Percentiles rank a stretch among this genome's conserved stretches.
Conservation (phyloP, 2,113 vertebrate genomes). For the Phalacrocorax brasilianus region DNA sequence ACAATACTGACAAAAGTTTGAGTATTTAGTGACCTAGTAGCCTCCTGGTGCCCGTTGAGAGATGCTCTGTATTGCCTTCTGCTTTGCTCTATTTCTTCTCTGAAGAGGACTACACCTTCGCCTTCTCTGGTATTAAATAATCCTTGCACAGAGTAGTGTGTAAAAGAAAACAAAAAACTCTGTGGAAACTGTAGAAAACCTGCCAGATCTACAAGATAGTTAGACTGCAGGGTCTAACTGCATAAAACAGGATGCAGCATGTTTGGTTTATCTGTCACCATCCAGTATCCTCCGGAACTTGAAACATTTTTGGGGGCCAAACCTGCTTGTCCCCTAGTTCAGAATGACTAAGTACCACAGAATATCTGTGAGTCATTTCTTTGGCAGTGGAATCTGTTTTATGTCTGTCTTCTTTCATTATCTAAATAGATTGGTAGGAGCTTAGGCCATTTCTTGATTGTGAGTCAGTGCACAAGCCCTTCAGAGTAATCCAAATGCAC, state of each 20-base stretch:
- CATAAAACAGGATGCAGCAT: background rate
- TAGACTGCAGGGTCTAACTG: background rate
- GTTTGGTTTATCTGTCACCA: background rate
- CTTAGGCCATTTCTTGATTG: background rate
- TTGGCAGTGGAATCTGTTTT: background rate
- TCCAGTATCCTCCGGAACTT: background rate
- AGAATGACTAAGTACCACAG: background rate
- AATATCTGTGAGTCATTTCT: conserved; percentile 16
- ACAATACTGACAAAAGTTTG: background rate
- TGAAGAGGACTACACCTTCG: background rate
- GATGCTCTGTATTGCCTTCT: background rate
- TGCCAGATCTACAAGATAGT: background rate
- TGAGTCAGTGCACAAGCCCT: background rate
- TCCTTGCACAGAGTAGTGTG: background rate
- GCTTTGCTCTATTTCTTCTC: background rate
- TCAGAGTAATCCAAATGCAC: background rate
- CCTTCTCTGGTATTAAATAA: background rate
- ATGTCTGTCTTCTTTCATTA: background rate
- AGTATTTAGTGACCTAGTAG: background rate
- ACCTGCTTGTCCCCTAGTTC: background rate
- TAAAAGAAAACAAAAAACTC: background rate
- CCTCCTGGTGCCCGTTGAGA: background rate
- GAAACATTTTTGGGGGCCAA: background rate
- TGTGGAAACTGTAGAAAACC: background rate
- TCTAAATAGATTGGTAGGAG: background rate